These are phyloP conservation scores for Drosophila miranda DNA, from an alignment of 1,140 invertebrate species.

Conservation along the genomic window DNA sequence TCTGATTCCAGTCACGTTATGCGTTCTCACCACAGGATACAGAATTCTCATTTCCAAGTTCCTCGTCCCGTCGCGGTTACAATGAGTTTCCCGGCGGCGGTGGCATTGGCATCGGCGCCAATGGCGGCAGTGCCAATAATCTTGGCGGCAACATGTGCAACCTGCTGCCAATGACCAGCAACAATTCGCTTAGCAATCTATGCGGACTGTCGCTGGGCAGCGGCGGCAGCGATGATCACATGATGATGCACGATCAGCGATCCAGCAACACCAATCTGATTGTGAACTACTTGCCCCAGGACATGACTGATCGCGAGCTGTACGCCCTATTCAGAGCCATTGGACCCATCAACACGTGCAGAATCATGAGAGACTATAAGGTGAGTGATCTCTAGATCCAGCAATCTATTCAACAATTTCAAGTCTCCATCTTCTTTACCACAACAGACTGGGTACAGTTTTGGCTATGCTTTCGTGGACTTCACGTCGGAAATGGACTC, in stretches of 20 bases:
- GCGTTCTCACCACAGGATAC: conserved; percentile 83
- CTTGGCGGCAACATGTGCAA: conserved; percentile 72
- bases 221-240: conserved; percentile 66
- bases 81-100: conserved; percentile 73
- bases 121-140: conserved; percentile 72
- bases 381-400: conserved; percentile 82
- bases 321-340: conserved; percentile 93
- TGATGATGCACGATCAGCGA: conserved; percentile 56
- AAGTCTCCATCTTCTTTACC: neutral
- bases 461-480: conserved; percentile 98
- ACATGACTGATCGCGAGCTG: conserved; percentile 94
- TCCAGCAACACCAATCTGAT: conserved; percentile 90
- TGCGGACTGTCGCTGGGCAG: conserved; percentile 68
- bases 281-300: conserved; percentile 97
- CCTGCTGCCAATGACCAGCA: conserved; percentile 75
- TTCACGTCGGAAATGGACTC: conserved; percentile 94
- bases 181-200: conserved; percentile 77
- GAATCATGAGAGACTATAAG: conserved; percentile 95
- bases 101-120: conserved; percentile 41
- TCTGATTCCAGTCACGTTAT: conserved; percentile 82
- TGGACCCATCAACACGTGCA: conserved; percentile 93
- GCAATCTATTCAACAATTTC: neutral
- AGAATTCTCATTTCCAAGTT: conserved; percentile 82
- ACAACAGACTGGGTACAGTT: conserved; percentile 94
- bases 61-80: conserved; percentile 74